Conservation (phyloP, 2,113 vertebrate species). For the Pterocles gutturalis region DNA sequence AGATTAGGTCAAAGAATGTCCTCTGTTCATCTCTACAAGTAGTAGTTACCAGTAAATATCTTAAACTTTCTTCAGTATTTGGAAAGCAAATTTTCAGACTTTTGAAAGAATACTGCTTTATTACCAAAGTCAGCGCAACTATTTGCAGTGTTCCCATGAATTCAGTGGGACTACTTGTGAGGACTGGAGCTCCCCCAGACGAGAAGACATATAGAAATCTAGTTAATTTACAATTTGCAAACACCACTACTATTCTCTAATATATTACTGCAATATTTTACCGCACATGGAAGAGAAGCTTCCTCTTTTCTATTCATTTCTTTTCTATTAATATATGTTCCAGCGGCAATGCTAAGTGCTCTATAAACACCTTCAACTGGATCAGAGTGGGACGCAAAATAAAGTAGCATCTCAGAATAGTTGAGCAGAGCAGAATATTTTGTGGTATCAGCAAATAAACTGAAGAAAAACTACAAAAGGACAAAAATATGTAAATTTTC, state of each 20-base stretch:
- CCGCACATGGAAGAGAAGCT: background rate
- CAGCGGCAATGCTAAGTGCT: constrained; percentile 83
- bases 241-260: background rate
- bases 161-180: background rate
- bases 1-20: background rate
- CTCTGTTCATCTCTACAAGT: background rate
- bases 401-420: constrained; percentile 87
- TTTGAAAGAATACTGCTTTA: background rate
- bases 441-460: constrained; percentile 82
- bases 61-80: background rate
- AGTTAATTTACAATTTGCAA: background rate
- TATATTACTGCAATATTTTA: constrained; percentile 23
- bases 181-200: background rate
- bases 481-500: background rate
- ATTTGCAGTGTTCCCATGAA: background rate
- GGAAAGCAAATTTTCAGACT: background rate
- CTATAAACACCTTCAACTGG: constrained; percentile 85
- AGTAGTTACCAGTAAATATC: background rate
- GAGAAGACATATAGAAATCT: background rate
- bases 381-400: constrained; percentile 85
- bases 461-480: constrained; percentile 87
- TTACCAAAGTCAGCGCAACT: background rate
- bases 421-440: constrained; percentile 74
- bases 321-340: constrained; percentile 67
- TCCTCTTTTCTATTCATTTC: background rate